A percentile compares a stretch with the other conserved stretches of the same genome.
phyloP scores from a whole-genome alignment of 2,888 invertebrate species.

The Hartigia nigra region DNA sequence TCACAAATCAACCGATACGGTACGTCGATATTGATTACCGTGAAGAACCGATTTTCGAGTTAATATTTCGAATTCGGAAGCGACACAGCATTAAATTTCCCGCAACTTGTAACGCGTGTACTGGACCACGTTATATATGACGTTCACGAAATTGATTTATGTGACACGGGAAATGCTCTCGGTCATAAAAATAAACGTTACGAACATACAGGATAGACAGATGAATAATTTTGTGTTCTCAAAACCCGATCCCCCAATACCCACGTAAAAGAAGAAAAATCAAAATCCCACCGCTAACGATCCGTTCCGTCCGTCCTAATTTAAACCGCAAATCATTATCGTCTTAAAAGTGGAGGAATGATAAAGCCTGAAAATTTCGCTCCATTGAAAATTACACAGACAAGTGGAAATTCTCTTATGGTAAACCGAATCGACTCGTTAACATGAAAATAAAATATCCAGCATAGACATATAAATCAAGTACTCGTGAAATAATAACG shows the following conservation, averaged over 20 bases:
- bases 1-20: not conserved
- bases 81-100: slow-evolving; percentile 16
- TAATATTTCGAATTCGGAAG: slow-evolving; percentile 16
- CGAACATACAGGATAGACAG: not conserved
- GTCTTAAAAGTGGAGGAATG: not conserved
- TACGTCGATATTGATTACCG: not conserved
- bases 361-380: not conserved
- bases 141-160: not conserved
- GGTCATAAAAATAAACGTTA: not conserved
- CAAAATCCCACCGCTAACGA: not conserved
- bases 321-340: not conserved
- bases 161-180: not conserved
- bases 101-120: slow-evolving; percentile 11
- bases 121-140: not conserved
- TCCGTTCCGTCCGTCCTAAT: not conserved
- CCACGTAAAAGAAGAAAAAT: not conserved
- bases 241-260: not conserved
- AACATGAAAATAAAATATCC: not conserved
- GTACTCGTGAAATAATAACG: not conserved
- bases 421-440: not conserved
- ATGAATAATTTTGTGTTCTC: not conserved
- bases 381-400: not conserved
- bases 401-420: not conserved
- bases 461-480: not conserved
- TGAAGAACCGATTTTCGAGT: slow-evolving; percentile 1